A percentile compares a stretch with the other conserved stretches of the same genome.
Evolutionary conservation across 1,140 invertebrate species (phyloP).

Genomic region (Eubasilissa regina): DNA sequence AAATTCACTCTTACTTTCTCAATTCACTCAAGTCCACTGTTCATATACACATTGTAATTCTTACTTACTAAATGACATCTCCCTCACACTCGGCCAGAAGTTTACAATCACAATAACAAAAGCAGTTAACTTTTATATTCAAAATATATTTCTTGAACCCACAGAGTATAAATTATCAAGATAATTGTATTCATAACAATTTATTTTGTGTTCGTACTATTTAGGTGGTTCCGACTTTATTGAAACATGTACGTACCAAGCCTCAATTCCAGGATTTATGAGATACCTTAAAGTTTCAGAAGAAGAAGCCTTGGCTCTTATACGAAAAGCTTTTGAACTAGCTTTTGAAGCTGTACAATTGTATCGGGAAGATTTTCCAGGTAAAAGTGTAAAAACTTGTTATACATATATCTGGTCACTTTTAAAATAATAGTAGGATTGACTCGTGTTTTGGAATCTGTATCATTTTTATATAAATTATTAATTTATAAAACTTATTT

Average conservation of each 20-base stretch:
- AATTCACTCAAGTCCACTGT: too few species aligned
- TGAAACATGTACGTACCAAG: slow-evolving; percentile 78
- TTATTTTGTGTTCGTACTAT: slow-evolving; percentile 54
- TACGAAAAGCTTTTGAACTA: slow-evolving; percentile 70
- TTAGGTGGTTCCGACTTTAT: slow-evolving; percentile 76
- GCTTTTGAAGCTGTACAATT: slow-evolving; percentile 64
- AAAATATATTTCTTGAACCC: neutral
- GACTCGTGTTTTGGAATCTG: too few species aligned
- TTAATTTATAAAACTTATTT: too few species aligned
- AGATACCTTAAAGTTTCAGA: slow-evolving; percentile 68
- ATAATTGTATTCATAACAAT: neutral
- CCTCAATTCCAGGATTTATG: slow-evolving; percentile 72
- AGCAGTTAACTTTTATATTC: neutral
- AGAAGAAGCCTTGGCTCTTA: slow-evolving; percentile 69
- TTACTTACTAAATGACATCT: too few species aligned
- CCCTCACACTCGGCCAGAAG: neutral
- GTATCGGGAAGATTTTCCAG: slow-evolving; percentile 51
- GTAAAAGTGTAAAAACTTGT: slow-evolving; percentile 21
- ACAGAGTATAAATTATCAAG: neutral
- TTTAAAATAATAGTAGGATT: too few species aligned
- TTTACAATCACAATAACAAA: neutral
- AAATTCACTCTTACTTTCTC: too few species aligned
- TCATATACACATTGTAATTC: too few species aligned
- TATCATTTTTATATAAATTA: too few species aligned
- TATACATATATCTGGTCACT: neutral